Conservation (phyloP, 2,113 vertebrate species). For the Gorsachius goisagi region DNA sequence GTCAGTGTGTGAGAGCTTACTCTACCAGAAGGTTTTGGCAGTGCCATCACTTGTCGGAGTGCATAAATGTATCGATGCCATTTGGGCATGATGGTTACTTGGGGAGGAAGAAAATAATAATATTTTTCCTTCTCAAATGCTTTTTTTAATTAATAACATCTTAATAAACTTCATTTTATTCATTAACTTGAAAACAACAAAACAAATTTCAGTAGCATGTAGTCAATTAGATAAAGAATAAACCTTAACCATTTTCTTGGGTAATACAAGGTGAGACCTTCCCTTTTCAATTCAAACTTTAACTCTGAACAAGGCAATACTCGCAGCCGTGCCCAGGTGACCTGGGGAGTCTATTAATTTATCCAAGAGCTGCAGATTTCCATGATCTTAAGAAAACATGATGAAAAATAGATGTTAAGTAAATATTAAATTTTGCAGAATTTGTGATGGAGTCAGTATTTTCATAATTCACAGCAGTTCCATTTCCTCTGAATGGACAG, state of each 20-base stretch:
- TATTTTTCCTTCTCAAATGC: background rate
- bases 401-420: background rate
- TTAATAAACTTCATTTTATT: background rate
- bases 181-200: background rate
- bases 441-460: background rate
- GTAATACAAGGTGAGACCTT: background rate
- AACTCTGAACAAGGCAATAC: background rate
- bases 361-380: background rate
- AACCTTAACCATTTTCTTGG: background rate
- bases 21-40: background rate
- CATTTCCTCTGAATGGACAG: background rate
- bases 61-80: rapidly evolving
- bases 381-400: background rate
- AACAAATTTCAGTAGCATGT: background rate
- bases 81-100: background rate
- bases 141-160: background rate
- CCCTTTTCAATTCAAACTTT: background rate
- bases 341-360: background rate
- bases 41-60: background rate
- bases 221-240: background rate
- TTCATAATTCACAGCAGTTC: background rate
- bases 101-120: background rate
- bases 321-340: background rate
- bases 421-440: background rate
- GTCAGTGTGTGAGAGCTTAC: background rate